phyloP scores from a whole-genome alignment of 2,888 invertebrate genomes.

The Morpho achilles region DNA sequence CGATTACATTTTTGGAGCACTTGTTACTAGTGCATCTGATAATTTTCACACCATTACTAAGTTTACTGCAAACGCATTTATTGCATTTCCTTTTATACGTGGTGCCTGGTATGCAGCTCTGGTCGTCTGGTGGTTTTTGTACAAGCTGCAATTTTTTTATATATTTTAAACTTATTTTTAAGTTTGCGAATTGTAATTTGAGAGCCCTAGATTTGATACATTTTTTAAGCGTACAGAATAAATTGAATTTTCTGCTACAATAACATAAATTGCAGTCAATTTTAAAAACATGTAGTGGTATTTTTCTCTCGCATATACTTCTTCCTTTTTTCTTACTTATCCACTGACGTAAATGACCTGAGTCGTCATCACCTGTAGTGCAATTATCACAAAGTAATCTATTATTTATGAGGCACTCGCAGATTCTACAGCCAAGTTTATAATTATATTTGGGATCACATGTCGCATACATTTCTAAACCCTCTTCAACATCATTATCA shows the following conservation, averaged over 20 bases:
- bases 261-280: conserved; percentile 75
- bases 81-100: conserved; percentile 53
- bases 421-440: conserved; percentile 71
- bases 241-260: conserved; percentile 59
- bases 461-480: conserved; percentile 47
- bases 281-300: conserved; percentile 52
- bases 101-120: conserved; percentile 45
- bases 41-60: conserved; percentile 39
- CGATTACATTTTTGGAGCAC: conserved; percentile 32
- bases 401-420: conserved; percentile 67
- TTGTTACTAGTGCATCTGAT: conserved; percentile 58
- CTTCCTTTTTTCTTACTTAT: conserved; percentile 1
- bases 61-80: conserved; percentile 47
- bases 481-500: conserved; percentile 18
- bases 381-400: conserved; percentile 65
- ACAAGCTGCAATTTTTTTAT: conserved; percentile 6
- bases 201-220: conserved; percentile 34
- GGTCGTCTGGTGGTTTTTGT: conserved; percentile 32
- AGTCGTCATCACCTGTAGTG: conserved; percentile 27
- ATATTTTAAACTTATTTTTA: not conserved
- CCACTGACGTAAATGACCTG: not conserved
- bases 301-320: conserved; percentile 37
- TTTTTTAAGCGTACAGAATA: conserved; percentile 63
- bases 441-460: conserved; percentile 61
- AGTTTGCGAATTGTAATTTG: too few relatives aligned